A percentile compares a stretch with the other conserved stretches of the same genome.
phyloP scores from a whole-genome alignment of 2,888 invertebrate genomes.

The Tolmerus cingulatus region DNA sequence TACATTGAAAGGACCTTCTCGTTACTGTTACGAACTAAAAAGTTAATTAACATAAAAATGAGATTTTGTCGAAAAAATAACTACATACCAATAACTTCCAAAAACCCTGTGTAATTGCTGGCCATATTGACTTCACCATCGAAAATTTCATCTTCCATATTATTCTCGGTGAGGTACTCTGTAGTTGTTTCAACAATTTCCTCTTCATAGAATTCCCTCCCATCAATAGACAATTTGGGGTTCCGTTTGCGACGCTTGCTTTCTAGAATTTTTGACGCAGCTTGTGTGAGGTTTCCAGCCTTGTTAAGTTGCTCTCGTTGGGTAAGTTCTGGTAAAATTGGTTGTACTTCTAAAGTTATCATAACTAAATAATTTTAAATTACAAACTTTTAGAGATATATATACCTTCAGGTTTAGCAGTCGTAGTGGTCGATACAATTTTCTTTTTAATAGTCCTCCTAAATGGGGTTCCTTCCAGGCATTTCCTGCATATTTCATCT shows the following conservation, averaged over 20 bases:
- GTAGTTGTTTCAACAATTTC: slow-evolving; percentile 43
- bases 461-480: slow-evolving; percentile 55
- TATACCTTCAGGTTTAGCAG: slow-evolving; percentile 49
- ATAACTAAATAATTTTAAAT: background rate
- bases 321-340: slow-evolving; percentile 49
- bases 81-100: slow-evolving; percentile 80
- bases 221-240: slow-evolving; percentile 53
- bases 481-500: slow-evolving; percentile 57
- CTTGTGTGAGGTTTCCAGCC: slow-evolving; percentile 57
- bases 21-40: slow-evolving; percentile 55
- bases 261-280: slow-evolving; percentile 57
- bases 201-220: slow-evolving; percentile 41
- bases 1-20: slow-evolving; percentile 70
- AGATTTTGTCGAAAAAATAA: background rate
- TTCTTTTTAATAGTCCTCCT: slow-evolving; percentile 48
- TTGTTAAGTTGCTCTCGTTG: slow-evolving; percentile 56
- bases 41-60: slow-evolving; percentile 19
- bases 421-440: slow-evolving; percentile 45
- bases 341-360: slow-evolving; percentile 12
- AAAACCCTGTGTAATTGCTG: slow-evolving; percentile 85
- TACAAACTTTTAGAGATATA: background rate
- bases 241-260: slow-evolving; percentile 54
- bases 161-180: slow-evolving; percentile 46
- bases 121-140: slow-evolving; percentile 80
- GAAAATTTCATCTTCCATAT: slow-evolving; percentile 63